Base-by-base conservation (phyloP, 2,113 vertebrate genomes). In the Malurus alboscapulatus region DNA sequence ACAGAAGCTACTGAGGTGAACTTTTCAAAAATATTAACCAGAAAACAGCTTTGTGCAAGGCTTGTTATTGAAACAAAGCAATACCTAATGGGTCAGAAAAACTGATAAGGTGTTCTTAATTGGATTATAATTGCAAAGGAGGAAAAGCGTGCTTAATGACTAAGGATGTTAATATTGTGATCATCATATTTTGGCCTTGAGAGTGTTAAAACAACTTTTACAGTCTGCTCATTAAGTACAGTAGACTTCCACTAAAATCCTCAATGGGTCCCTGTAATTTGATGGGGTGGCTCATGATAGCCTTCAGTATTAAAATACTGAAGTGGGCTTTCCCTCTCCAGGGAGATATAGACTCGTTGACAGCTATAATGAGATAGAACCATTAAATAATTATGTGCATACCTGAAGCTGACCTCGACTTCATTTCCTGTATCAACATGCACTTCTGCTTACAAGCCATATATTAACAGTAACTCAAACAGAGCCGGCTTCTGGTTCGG, bases 271-370 rank as follows among this genome's bases (percentile, higher is more conserved):
- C 7, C 14, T 84, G 24, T 75, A 21, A 22, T 62, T 86, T 47
- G 47, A 25, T 54, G 55, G 29, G 19, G 38, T 45, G 51, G 32
- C 22, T 62, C 42, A 20, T 0, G 0, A 30, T 45, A 77, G 20
- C 25, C 15, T 54, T 26, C 34, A 36, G 7, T 48, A 66, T 30
- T 61, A 12, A 76, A 84, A 80, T 44, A 84, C 22, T 72, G 42
- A 50, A 69, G 61, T 83, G 74, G 17, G 4, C 30, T 83, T 84
- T 59, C 34, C 18, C 7, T 80, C 44, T 19, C 20, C 26, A 62
- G 44, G 38, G 36, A 38, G 7, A 14, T 69, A 40, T 0, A 34
- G 74, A 72, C 4, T 83, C 32, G 51, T 57, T 53, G 29, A 79
- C 14, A 57, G 4, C 11, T 74, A 9, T 57, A 48, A 14, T 25